Percentiles rank a stretch among this genome's conserved stretches.
These are phyloP conservation scores for Sebastes jordani DNA, from an alignment of 2,797 vertebrate genomes.

Conservation along the genomic window DNA sequence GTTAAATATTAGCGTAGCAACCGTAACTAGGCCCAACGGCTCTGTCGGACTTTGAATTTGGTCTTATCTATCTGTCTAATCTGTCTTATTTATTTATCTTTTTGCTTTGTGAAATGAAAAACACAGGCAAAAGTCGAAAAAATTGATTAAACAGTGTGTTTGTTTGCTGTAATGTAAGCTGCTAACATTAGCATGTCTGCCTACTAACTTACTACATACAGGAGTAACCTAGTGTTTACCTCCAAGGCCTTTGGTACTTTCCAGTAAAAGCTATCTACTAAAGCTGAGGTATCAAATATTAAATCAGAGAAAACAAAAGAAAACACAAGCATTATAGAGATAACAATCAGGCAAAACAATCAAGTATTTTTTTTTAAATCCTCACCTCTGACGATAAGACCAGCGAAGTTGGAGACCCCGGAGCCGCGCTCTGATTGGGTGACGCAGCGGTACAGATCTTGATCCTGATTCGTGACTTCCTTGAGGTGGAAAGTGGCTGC, in stretches of 20 bases:
- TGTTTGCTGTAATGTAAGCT: neutral
- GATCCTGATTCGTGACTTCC: constrained; percentile 93
- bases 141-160: neutral
- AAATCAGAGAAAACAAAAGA: neutral
- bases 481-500: constrained; percentile 94
- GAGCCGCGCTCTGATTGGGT: constrained; percentile 97
- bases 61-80: neutral
- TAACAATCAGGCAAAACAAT: neutral
- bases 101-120: neutral
- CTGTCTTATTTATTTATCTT: neutral
- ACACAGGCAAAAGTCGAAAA: neutral
- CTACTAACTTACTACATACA: neutral
- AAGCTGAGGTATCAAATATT: neutral
- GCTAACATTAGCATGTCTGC: neutral
- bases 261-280: neutral
- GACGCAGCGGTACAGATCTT: constrained; percentile 96
- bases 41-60: neutral
- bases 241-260: neutral
- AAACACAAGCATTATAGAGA: neutral
- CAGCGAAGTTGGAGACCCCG: constrained; percentile 96
- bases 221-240: no score
- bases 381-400: constrained; percentile 95
- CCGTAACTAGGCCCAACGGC: neutral
- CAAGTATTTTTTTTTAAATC: constrained; percentile 25
- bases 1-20: neutral